Evolutionary conservation across 2,797 vertebrate genomes (phyloP).

Genomic region (Cichlasoma orientale): DNA sequence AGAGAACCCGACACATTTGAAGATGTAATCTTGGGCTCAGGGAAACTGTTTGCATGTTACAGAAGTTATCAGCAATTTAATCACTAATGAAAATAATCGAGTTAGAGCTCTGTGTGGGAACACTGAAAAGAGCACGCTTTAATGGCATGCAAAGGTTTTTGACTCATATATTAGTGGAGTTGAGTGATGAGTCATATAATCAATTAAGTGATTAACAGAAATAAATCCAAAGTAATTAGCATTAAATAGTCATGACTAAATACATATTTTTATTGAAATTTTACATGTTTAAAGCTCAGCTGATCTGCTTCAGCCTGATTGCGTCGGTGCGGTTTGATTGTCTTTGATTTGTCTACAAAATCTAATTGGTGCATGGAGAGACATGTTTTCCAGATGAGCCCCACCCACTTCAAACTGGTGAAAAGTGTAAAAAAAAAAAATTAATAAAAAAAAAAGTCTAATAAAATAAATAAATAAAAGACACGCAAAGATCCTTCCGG

Average conservation of each 20-base stretch:
- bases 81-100: neutral
- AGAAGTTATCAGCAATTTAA: neutral
- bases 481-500: too few species aligned
- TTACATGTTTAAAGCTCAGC: neutral
- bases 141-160: neutral
- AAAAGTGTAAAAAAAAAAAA: neutral
- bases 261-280: neutral
- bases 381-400: neutral
- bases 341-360: neutral
- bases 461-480: neutral
- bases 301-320: neutral
- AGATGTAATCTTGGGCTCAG: neutral
- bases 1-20: too few species aligned
- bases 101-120: neutral
- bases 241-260: slow-evolving; percentile 1
- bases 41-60: neutral
- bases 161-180: neutral
- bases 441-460: neutral
- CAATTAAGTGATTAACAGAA: neutral
- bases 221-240: neutral
- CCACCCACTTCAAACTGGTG: neutral
- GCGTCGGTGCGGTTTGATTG: neutral
- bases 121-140: neutral
- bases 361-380: neutral
- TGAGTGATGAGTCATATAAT: neutral